Conservation (phyloP, 1,140 invertebrate genomes). For the Melipona quadrifasciata region DNA sequence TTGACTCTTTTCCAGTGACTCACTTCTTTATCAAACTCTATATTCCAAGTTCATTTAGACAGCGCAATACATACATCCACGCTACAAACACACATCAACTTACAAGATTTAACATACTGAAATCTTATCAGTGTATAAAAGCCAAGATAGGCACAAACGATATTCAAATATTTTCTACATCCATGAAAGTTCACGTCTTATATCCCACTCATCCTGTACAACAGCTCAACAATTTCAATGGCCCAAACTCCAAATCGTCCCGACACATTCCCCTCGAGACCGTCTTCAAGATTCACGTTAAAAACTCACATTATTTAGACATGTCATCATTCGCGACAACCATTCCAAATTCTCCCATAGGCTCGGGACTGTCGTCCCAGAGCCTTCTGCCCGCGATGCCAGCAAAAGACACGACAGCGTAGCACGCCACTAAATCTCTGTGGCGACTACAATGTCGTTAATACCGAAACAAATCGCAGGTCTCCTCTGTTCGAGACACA, state of each 20-base stretch:
- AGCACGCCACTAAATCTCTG: not conserved
- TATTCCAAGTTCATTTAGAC: not conserved
- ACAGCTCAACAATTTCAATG: not conserved
- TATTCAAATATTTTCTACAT: not conserved
- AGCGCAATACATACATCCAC: too few relatives aligned
- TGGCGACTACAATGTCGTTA: conserved; percentile 12
- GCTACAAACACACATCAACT: not conserved
- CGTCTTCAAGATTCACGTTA: not conserved
- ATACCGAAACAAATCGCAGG: conserved; percentile 28
- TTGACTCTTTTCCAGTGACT: not conserved
- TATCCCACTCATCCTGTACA: too few relatives aligned
- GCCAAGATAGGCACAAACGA: not conserved
- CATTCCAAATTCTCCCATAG: not conserved
- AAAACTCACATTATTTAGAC: not conserved
- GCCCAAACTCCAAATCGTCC: not conserved
- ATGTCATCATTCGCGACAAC: not conserved
- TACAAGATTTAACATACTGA: not conserved
- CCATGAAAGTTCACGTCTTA: not conserved
- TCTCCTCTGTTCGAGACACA: not conserved
- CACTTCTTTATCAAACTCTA: not conserved
- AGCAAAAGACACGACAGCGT: not conserved
- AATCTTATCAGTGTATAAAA: not conserved
- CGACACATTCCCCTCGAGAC: not conserved
- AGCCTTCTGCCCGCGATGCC: not conserved
- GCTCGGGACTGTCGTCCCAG: not conserved